Base-by-base conservation (phyloP, 1,140 invertebrate genomes). In the Wiebesia pumilae region DNA sequence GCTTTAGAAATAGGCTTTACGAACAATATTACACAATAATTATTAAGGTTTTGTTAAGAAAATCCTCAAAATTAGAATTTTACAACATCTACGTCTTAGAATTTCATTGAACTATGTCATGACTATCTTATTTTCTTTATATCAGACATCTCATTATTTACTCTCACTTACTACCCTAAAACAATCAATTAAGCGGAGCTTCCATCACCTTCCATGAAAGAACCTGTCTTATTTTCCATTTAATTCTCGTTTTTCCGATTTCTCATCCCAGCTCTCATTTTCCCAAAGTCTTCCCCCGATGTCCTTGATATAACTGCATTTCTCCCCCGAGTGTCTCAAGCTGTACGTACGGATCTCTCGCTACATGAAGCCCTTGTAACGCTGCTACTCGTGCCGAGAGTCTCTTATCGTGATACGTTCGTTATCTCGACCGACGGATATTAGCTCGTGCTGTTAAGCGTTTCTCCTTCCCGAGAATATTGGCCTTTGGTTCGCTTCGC, bases 371-470 rank as follows among this genome's bases (percentile, higher is more conserved):
- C 47, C 30, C 24, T 78, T 35, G 30, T 84, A 27, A 40, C 12
- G 75, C 30, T 35, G 58, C 12, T 35, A 19, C 58, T 40, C 69
- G 47, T 51, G 65, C n/a, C 73, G 35, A 30, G 73, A 47, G 40
- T 88, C 78, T 62, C 43, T 78, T 67, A 82, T 77, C 88, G 83
- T 80, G 81, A 88, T 78, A 65, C 43, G 58, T 85, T 80, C 73
- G 67, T 87, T 86, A 90, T 90, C 87, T 87, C 85, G 83, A 81
- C 65, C 81, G 65, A 38, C 81, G 85, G 85, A 86, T 86, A 86
- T 86, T 86, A 86, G 85, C 71, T 43, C 58, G 33, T 19, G 58
- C 58, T 47, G 85, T 86, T 86, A 83, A 82, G 71, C 85, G 71
- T 82, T 82, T 80, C 84, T 38, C 58, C 75, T 81, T 81, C 40